Percentiles rank a stretch among this genome's conserved stretches.
These are phyloP conservation scores for Poeciliopsis occidentalis DNA, from an alignment of 2,113 vertebrate species.

Conservation along the genomic window DNA sequence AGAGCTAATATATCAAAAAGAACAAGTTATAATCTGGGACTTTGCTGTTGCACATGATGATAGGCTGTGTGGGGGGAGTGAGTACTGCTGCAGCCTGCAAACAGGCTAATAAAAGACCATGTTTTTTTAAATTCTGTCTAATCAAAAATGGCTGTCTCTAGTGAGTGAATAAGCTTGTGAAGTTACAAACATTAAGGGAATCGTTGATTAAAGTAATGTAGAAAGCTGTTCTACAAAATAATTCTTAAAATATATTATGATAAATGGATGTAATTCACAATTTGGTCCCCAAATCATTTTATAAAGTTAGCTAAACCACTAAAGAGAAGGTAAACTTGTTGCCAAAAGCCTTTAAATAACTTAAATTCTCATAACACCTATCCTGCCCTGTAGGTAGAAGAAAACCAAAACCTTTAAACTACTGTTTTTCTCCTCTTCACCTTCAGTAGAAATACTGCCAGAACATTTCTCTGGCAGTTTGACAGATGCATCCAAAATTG, in stretches of 20 bases:
- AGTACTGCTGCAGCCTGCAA: conserved; percentile 3
- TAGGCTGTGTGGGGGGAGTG: background rate
- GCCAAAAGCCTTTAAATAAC: background rate
- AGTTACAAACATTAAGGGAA: background rate
- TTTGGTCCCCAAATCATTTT: background rate
- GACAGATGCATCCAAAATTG: background rate
- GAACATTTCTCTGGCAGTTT: background rate
- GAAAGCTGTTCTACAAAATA: background rate
- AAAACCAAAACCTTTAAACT: background rate
- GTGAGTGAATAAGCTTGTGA: conserved; percentile 7
- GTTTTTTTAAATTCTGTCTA: background rate
- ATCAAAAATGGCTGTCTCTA: conserved; percentile 8
- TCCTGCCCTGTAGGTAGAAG: background rate
- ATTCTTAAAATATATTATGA: background rate
- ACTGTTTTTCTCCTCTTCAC: background rate
- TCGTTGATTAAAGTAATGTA: conserved; percentile 1
- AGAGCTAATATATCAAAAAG: conserved; percentile 68
- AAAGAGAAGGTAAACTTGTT: background rate
- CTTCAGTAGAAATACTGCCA: background rate
- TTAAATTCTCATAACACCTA: background rate
- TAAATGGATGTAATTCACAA: background rate
- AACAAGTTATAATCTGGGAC: conserved; percentile 31
- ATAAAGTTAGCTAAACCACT: too few relatives aligned
- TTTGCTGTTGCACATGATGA: conserved; percentile 15
- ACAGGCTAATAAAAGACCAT: background rate